Evolutionary conservation across 2,797 vertebrate genomes (phyloP).

Genomic region (Danio albolineatus): DNA sequence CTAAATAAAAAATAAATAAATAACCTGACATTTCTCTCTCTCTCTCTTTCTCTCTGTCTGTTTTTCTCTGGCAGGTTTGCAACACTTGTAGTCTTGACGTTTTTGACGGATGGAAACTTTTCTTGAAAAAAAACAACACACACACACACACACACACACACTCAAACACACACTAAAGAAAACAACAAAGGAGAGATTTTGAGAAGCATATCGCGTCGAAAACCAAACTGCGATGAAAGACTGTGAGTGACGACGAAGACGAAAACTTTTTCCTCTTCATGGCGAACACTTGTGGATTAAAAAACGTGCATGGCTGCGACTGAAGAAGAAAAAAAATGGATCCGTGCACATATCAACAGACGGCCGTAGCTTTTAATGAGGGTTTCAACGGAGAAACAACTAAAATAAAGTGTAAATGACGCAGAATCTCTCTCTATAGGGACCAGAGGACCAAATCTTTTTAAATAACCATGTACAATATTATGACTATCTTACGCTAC

Average conservation of each 20-base stretch:
- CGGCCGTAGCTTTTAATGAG: constrained; percentile 62
- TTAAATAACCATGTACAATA: constrained; percentile 66
- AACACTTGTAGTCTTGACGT: constrained; percentile 60
- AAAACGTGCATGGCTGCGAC: constrained; percentile 40
- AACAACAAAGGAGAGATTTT: constrained; percentile 41
- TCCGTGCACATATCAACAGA: constrained; percentile 51
- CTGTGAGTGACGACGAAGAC: constrained; percentile 36
- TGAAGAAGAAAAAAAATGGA: constrained; percentile 44
- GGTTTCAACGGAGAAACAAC: constrained; percentile 47
- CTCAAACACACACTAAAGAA: constrained; percentile 40
- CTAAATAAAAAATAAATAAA: no score
- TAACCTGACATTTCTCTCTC: constrained; percentile 45
- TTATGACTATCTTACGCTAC: constrained; percentile 62
- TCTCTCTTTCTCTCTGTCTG: no score
- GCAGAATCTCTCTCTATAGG: constrained; percentile 57
- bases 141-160: constrained; percentile 17
- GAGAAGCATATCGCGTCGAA: constrained; percentile 61
- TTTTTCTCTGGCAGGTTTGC: constrained; percentile 54
- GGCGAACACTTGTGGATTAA: constrained; percentile 46
- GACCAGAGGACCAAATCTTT: constrained; percentile 72
- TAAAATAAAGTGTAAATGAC: constrained; percentile 59
- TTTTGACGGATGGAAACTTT: constrained; percentile 61
- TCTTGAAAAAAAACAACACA: constrained; percentile 48
- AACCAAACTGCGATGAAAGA: constrained; percentile 41
- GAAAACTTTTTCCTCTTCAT: constrained; percentile 34